Evolutionary conservation across 2,888 invertebrate genomes (phyloP), one percentile per base, ranked within the genome.

Genomic region (Artemia sinica): DNA sequence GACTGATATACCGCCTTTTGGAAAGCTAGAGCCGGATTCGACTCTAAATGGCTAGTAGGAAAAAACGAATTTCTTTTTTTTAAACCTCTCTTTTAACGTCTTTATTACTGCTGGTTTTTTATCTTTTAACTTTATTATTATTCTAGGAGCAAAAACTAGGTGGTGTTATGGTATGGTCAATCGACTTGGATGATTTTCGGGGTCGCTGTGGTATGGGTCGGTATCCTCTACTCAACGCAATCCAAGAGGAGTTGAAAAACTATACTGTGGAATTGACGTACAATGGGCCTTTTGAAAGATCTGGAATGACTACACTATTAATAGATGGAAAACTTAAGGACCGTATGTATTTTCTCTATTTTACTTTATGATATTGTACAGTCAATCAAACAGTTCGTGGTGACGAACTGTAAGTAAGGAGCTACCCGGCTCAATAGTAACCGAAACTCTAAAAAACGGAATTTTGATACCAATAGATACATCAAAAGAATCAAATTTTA

Each of bases 161-260:
- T 63, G 95, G 95, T 28, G 91, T 94, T 70, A 95, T 95, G 91
- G 87, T 95, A 67, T 95, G 94, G 94, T 93, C 93, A 0, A 84
- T 94, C 49, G 94, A 95, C 75, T 88, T 94, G 91, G 95, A 95
- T 75, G 95, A 95, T 78, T 95, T 94, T 81, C 82, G 85, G 72
- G 93, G 93, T 11, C 75, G 74, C 71, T 95, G 95, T 75, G 92
- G 93, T 11, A 86, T 87, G 69, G 91, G 90, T 65, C 91, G 90
- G 76, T 95, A 88, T 77, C 95, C 95, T 0, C 81, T 95, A 66
- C 85, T 94, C 71, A 88, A 85, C 69, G 86, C 93, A 0, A 87
- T 94, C 82, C 86, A 85, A 73, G 87, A 91, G 75, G 91, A 92
- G 75, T 81, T 94, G 13, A 52, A 18, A 18, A 87, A 84, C 41